A percentile compares a stretch with the other conserved stretches of the same genome.
Conservation (phyloP, 2,113 vertebrate genomes). For the Eurystomus gularis region DNA sequence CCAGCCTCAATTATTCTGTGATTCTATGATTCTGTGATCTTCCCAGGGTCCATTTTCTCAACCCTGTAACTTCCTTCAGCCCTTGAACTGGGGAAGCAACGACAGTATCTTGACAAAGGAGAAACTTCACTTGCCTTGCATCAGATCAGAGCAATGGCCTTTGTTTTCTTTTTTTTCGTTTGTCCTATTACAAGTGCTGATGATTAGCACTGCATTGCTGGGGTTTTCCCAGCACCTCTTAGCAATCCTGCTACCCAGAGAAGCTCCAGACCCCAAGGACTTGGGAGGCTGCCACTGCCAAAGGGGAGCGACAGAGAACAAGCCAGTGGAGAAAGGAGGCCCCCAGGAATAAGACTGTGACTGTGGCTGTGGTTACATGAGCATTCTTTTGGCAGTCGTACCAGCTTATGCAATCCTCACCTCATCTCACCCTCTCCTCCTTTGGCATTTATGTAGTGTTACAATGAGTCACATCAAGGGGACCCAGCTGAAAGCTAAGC, state of each 20-base stretch:
- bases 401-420: conserved; percentile 57
- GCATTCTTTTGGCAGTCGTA: conserved; percentile 25
- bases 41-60: not conserved
- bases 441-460: conserved; percentile 35
- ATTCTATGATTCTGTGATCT: too few species aligned
- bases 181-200: not conserved
- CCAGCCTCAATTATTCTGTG: too few species aligned
- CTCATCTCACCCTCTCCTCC: conserved; percentile 56
- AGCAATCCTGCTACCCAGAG: not conserved
- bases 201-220: not conserved
- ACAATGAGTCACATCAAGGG: conserved; percentile 20
- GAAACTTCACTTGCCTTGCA: not conserved
- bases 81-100: not conserved
- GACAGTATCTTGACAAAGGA: not conserved
- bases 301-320: not conserved
- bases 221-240: conserved; percentile 6
- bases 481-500: not conserved
- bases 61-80: not conserved
- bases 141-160: not conserved
- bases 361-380: conserved; percentile 14
- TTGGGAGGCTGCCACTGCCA: not conserved
- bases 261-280: not conserved
- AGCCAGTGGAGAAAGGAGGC: not conserved
- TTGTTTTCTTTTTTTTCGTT: not conserved
- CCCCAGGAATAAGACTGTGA: not conserved